These are phyloP conservation scores for Drosophila phalerata DNA, from an alignment of 2,888 invertebrate genomes.

Conservation along the genomic window DNA sequence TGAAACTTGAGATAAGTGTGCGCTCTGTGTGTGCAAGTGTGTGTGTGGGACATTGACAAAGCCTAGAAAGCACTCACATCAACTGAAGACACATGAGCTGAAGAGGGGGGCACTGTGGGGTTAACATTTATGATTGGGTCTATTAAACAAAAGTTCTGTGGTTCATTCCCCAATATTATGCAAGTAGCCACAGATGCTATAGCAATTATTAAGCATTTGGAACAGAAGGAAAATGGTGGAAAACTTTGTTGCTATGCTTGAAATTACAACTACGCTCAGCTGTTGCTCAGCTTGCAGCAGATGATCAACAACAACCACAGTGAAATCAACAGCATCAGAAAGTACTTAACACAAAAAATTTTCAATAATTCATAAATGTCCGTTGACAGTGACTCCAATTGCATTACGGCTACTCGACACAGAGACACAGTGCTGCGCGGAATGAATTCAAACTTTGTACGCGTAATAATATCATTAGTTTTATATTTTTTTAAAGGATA, in stretches of 20 bases:
- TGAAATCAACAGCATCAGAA: background rate
- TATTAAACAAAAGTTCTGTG: constrained; percentile 72
- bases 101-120: background rate
- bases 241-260: background rate
- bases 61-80: constrained; percentile 10
- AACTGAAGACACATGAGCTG: background rate
- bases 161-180: constrained; percentile 57
- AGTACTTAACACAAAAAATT: constrained; percentile 2
- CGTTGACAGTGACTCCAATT: constrained; percentile 21
- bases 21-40: constrained; percentile 19
- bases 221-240: background rate
- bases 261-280: constrained; percentile 23
- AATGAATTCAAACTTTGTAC: constrained; percentile 4
- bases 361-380: constrained; percentile 29
- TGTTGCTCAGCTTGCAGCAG: background rate
- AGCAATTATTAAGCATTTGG: constrained; percentile 1
- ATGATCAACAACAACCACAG: background rate
- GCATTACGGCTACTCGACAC: constrained; percentile 1
- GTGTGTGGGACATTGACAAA: background rate
- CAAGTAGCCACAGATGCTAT: constrained; percentile 40
- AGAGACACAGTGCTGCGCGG: no score
- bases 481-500: background rate
- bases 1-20: constrained; percentile 76
- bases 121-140: constrained; percentile 65
- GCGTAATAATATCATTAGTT: background rate